These are phyloP conservation scores for Glossophaga mutica DNA, from an alignment of 2,797 vertebrate species.

Conservation along the genomic window DNA sequence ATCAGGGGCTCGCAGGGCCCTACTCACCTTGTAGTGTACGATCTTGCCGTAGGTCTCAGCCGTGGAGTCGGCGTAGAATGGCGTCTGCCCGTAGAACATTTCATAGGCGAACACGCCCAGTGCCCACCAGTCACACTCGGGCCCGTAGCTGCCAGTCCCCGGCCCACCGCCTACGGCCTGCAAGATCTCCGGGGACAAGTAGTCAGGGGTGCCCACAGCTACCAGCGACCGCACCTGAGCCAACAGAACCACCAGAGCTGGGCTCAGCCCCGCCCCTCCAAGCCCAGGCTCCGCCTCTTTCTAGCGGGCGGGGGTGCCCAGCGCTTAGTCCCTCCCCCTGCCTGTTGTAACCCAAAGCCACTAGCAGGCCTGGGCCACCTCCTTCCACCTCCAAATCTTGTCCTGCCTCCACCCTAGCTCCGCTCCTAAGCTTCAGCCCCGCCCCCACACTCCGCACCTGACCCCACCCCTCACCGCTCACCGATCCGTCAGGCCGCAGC, in stretches of 20 bases:
- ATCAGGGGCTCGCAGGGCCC: fast-evolving
- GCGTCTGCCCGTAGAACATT: constrained; percentile 90
- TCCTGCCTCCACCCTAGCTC: neutral
- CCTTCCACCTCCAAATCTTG: neutral
- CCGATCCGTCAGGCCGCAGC: constrained; percentile 85
- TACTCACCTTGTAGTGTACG: constrained; percentile 87
- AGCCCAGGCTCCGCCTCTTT: neutral
- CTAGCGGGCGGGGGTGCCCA: neutral
- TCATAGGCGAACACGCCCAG: constrained; percentile 91
- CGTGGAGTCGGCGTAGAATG: constrained; percentile 89
- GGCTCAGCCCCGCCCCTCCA: neutral
- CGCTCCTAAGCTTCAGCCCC: neutral
- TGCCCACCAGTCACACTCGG: constrained; percentile 93
- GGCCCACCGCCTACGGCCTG: constrained; percentile 84
- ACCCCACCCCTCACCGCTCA: constrained; percentile 73
- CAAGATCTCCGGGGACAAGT: constrained; percentile 91
- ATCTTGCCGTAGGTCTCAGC: constrained; percentile 91
- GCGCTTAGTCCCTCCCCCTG: neutral
- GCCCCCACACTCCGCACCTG: neutral
- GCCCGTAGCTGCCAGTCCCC: constrained; percentile 82
- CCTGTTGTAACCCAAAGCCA: neutral
- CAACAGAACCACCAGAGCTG: neutral
- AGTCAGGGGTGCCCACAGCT: constrained; percentile 91
- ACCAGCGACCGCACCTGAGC: constrained; percentile 85
- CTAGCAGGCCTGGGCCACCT: neutral